Conservation (phyloP, 2,113 vertebrate species). For the Ginglymostoma cirratum region DNA sequence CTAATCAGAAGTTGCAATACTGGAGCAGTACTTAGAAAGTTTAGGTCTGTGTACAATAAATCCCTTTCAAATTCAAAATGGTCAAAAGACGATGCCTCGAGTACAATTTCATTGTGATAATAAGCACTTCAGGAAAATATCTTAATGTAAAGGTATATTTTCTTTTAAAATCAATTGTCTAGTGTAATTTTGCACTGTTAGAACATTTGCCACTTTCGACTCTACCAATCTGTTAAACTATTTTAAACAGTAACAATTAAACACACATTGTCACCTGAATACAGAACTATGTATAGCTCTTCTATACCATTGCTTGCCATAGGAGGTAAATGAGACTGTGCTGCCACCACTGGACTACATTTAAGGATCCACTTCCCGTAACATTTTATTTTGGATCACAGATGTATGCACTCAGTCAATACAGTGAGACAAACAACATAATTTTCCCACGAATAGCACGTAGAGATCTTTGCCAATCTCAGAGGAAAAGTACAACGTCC, state of each 20-base stretch:
- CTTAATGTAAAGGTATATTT: neutral
- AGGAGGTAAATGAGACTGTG: neutral
- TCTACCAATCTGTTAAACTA: neutral
- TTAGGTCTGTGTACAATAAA: neutral
- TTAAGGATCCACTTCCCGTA: neutral
- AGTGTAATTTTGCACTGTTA: neutral
- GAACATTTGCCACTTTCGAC: neutral
- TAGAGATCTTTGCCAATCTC: neutral
- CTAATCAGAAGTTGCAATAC: neutral
- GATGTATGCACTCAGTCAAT: neutral
- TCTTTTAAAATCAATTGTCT: neutral
- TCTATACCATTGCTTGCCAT: neutral
- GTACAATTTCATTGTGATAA: neutral
- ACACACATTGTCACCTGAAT: neutral
- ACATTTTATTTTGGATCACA: neutral
- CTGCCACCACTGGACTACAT: neutral
- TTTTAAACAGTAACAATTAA: neutral
- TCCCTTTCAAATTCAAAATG: neutral
- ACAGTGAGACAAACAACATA: neutral
- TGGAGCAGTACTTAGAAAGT: neutral
- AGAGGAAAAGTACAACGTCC: neutral
- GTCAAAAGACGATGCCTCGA: neutral
- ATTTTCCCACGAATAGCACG: neutral
- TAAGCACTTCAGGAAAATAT: neutral
- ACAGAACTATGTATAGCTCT: neutral